Base-by-base conservation (phyloP, 2,113 vertebrate species). In the Callionymus lyra region DNA sequence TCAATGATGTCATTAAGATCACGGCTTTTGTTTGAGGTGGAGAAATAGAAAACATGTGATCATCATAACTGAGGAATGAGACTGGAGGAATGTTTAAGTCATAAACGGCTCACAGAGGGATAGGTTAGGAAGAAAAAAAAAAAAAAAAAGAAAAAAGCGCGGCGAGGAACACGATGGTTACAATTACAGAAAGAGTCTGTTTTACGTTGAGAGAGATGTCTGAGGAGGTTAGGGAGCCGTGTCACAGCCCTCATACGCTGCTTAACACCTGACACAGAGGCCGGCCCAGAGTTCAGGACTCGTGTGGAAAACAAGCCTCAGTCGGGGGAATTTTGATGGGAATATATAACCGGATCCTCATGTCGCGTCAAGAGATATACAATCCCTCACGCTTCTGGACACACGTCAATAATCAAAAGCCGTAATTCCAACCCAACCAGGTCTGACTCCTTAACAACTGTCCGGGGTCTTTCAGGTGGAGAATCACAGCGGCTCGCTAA, bases 401-500 rank as follows among this genome's bases (percentile, higher is more conserved):
- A 27, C 8, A 27, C 21, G 21, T 27, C 21, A 27, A 27, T 27
- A 63, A 47, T 56, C 31, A 9, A 45, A n/a, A 59, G 43, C 82
- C 79, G 76, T 58, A 47, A 53, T 53, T 66, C 79, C 70, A 50
- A 61, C 63, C 27, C 27, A 53, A 50, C 55, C 13, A 39, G 36
- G 38, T 51, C 45, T 11, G 2, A 59, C 53, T 68, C 74, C 65
- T n/a, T 62, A 63, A 70, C n/a, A 27, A 18, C 1, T 19, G 41
- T 19, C 47, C 54, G 52, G n/a, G 5, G 31, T 62, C 56, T 64
- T 41, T 65, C 41, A 27, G 19, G 36, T 14, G 0, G 70, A 46
- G 77, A 70, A 68, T 61, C 60, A 54, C 45, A 19, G 39, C 32
- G 74, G 70, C 58, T 70, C 79, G 39, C 53, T 59, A 77, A 68